Evolutionary conservation across 2,888 invertebrate species (phyloP).

Genomic region (Hymenopus coronatus): DNA sequence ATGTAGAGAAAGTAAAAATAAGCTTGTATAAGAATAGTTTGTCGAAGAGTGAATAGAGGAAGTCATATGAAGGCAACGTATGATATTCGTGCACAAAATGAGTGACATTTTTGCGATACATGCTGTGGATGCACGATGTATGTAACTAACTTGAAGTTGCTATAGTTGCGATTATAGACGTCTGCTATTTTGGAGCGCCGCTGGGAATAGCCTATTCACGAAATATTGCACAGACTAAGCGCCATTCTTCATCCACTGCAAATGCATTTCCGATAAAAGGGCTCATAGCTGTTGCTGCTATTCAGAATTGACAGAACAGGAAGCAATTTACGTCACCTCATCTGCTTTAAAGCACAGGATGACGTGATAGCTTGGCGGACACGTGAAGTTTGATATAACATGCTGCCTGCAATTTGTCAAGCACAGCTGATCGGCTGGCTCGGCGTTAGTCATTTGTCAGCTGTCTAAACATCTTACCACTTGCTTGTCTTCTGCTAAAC

Average conservation of each 20-base stretch:
- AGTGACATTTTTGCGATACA: too few species aligned
- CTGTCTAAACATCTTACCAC: neutral
- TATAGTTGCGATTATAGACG: neutral
- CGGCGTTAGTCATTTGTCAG: slow-evolving; percentile 10
- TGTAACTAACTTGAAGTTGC: neutral
- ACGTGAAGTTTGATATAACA: neutral
- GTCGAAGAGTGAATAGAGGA: too few species aligned
- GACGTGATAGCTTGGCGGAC: neutral
- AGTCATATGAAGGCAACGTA: too few species aligned
- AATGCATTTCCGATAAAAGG: neutral
- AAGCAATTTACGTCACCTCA: neutral
- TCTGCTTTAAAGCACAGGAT: neutral
- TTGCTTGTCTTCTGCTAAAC: neutral
- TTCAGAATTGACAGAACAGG: neutral
- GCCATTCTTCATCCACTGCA: neutral
- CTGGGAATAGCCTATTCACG: too few species aligned
- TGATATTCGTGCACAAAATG: too few species aligned
- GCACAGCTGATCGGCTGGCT: slow-evolving; percentile 14
- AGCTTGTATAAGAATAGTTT: too few species aligned
- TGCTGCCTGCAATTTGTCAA: slow-evolving; percentile 14
- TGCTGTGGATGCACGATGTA: too few species aligned
- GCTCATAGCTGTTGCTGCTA: neutral
- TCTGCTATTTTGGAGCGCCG: too few species aligned
- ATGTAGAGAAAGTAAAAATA: too few species aligned
- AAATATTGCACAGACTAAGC: neutral